phyloP scores from a whole-genome alignment of 2,888 invertebrate species.

The Drosophila anceps region DNA sequence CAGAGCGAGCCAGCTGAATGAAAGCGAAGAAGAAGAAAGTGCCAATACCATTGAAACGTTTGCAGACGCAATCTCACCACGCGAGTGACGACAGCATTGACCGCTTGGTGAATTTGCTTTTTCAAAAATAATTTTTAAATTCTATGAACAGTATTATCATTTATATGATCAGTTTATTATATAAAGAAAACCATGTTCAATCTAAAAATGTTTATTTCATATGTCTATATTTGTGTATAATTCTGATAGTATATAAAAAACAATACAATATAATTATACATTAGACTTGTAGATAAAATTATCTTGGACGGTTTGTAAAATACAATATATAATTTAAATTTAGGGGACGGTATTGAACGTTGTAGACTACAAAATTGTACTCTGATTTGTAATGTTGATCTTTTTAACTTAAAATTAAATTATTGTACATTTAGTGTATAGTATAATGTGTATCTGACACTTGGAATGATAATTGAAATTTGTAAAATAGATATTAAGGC shows the following conservation, averaged over 20 bases:
- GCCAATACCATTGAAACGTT: constrained; percentile 27
- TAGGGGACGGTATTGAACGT: constrained; percentile 42
- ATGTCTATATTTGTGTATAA: constrained; percentile 34
- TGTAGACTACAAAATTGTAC: constrained; percentile 27
- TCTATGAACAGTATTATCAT: too few species aligned
- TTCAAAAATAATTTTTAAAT: background rate
- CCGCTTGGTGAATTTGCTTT: constrained; percentile 18
- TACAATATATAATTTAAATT: constrained; percentile 20
- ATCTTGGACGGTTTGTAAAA: constrained; percentile 46
- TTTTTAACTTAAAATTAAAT: constrained; percentile 41
- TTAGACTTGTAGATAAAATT: constrained; percentile 14
- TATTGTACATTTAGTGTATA: constrained; percentile 42
- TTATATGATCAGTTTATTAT: background rate
- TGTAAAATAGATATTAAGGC: constrained; percentile 39
- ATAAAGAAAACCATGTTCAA: background rate
- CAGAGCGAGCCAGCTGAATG: constrained; percentile 50
- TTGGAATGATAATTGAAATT: constrained; percentile 5
- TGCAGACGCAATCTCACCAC: constrained; percentile 9
- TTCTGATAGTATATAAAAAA: constrained; percentile 36
- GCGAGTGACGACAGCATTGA: constrained; percentile 34
- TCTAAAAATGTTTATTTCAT: constrained; percentile 48
- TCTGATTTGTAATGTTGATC: constrained; percentile 31
- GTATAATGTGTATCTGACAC: constrained; percentile 30
- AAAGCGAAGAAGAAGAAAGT: constrained; percentile 38
- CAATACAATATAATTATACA: constrained; percentile 29